phyloP scores from a whole-genome alignment of 2,797 vertebrate genomes.

The Phrynocephalus forsythii region DNA sequence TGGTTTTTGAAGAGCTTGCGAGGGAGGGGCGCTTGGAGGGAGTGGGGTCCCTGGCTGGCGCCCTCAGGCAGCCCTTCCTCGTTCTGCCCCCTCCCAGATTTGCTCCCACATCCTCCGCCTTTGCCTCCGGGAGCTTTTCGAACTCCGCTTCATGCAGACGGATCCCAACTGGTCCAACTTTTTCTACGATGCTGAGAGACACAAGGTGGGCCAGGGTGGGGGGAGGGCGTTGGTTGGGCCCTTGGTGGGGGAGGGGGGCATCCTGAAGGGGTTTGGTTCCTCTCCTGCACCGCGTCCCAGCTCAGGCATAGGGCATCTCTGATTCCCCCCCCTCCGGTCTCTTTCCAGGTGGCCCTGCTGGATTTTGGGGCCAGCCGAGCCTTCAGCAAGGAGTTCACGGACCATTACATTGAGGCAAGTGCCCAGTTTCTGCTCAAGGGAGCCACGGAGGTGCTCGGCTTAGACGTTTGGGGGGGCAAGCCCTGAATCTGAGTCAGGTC shows the following conservation, averaged over 20 bases:
- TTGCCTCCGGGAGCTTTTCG: conserved; percentile 89
- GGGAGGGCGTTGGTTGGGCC: no score
- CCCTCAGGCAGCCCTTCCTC: neutral
- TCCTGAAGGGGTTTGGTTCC: neutral
- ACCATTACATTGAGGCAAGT: conserved; percentile 90
- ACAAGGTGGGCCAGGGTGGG: conserved; percentile 77
- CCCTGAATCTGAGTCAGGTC: no score
- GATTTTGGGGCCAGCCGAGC: conserved; percentile 89
- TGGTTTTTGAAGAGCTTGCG: no score
- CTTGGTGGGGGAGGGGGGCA: neutral
- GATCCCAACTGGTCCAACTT: conserved; percentile 97
- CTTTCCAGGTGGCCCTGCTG: conserved; percentile 83
- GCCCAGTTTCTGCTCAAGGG: accelerated
- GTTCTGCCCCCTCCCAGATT: conserved; percentile 76
- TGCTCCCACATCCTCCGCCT: conserved; percentile 86
- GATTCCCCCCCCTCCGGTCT: neutral
- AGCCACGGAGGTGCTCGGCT: neutral
- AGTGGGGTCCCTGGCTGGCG: no score
- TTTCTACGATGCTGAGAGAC: conserved; percentile 84
- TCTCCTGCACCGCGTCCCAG: neutral
- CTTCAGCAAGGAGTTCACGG: conserved; percentile 86
- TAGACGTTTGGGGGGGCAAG: no score
- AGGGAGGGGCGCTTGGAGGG: accelerated
- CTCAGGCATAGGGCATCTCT: accelerated
- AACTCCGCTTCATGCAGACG: conserved; percentile 94